Conservation (phyloP, 23 tunicate species). For the Halocynthia aurantium region DNA sequence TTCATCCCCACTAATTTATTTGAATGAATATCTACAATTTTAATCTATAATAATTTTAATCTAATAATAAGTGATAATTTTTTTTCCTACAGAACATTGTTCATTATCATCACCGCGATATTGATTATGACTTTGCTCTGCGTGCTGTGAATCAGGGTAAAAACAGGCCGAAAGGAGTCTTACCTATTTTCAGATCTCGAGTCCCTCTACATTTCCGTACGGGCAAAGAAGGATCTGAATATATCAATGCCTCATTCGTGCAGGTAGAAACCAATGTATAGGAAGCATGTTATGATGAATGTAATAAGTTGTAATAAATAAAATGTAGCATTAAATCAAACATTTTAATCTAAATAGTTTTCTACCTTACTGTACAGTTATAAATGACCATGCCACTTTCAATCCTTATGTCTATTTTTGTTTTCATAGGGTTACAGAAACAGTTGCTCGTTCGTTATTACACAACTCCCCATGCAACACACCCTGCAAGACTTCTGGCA, state of each 20-base stretch:
- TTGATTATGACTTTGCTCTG: slow-evolving; percentile 57
- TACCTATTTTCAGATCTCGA: slow-evolving; percentile 67
- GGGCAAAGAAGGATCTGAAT: slow-evolving; percentile 77
- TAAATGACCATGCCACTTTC: no score
- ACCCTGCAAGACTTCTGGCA: slow-evolving; percentile 86
- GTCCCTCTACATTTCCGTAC: slow-evolving; percentile 30
- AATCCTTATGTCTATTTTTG: no score
- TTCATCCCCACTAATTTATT: no score
- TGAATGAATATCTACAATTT: no score
- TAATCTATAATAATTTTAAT: no score
- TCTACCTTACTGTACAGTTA: no score
- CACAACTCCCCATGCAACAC: slow-evolving; percentile 65
- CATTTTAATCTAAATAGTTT: no score
- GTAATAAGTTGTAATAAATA: no score
- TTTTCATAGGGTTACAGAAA: slow-evolving; percentile 66
- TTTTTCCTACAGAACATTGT: slow-evolving; percentile 22
- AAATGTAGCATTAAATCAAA: no score
- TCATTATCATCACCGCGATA: slow-evolving; percentile 12
- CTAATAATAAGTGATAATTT: no score
- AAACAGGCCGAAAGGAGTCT: slow-evolving; percentile 61
- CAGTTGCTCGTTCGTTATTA: slow-evolving; percentile 54
- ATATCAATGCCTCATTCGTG: slow-evolving; percentile 78
- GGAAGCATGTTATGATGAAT: no score
- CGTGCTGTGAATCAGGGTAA: slow-evolving; percentile 58
- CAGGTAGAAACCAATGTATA: slow-evolving; percentile 28